A percentile compares a stretch with the other conserved stretches of the same genome.
phyloP scores from a whole-genome alignment of 2,113 vertebrate genomes.

The Mesocricetus auratus region DNA sequence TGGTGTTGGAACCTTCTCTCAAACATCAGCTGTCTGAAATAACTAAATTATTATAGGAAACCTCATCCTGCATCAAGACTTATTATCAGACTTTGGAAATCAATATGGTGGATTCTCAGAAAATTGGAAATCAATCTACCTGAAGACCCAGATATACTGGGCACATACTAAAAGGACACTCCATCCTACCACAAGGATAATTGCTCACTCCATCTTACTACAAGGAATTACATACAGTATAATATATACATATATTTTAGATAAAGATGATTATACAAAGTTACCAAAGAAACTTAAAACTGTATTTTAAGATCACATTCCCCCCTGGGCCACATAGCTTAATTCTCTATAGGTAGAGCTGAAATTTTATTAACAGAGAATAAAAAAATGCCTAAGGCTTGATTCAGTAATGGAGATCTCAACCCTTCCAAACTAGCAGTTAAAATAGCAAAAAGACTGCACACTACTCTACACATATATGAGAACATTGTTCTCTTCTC shows the following conservation, averaged over 20 bases:
- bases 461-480: background rate
- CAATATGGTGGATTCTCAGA: background rate
- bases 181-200: background rate
- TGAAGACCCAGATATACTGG: background rate
- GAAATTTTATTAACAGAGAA: constrained; percentile 55
- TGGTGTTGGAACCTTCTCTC: background rate
- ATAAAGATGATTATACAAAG: constrained; percentile 10
- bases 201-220: background rate
- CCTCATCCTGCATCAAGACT: background rate
- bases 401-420: constrained; percentile 13
- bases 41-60: constrained; percentile 28
- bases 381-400: constrained; percentile 14
- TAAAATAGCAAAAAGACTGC: constrained; percentile 17
- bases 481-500: background rate
- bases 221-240: background rate
- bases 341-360: constrained; percentile 43
- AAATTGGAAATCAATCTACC: background rate
- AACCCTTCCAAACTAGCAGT: constrained; percentile 22
- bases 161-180: background rate
- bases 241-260: background rate
- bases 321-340: background rate
- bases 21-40: constrained; percentile 8
- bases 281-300: constrained; percentile 41
- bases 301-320: constrained; percentile 52
- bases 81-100: background rate